Evolutionary conservation across 2,888 invertebrate genomes (phyloP).

Genomic region (Anthoptus insignis): DNA sequence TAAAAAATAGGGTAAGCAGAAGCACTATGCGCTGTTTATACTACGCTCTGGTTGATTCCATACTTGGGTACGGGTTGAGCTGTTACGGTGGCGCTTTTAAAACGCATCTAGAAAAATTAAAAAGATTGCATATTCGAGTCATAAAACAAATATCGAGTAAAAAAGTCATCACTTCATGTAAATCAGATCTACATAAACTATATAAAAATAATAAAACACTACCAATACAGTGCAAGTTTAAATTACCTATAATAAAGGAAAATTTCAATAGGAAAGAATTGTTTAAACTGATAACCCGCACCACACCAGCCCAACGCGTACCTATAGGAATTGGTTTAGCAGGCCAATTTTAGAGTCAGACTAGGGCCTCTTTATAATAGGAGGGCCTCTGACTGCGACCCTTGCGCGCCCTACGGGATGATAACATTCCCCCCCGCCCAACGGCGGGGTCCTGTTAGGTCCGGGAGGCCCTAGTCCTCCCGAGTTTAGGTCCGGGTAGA

Average conservation of each 20-base stretch:
- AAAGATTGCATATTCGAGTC: not conserved
- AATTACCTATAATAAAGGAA: constrained; percentile 4
- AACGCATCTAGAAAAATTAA: not conserved
- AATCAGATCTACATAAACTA: not conserved
- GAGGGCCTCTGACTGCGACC: too few relatives aligned
- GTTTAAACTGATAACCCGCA: not conserved
- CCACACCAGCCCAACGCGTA: not conserved
- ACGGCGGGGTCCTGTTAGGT: too few relatives aligned
- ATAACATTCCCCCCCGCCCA: too few relatives aligned
- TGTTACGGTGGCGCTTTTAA: constrained; percentile 12
- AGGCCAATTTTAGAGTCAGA: too few relatives aligned
- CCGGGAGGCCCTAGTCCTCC: too few relatives aligned
- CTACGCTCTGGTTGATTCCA: not conserved
- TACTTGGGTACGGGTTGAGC: constrained; percentile 8
- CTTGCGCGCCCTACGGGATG: too few relatives aligned
- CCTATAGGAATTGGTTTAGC: too few relatives aligned
- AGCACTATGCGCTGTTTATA: not conserved
- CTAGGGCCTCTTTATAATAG: too few relatives aligned
- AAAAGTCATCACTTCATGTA: not conserved
- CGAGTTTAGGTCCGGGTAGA: too few relatives aligned
- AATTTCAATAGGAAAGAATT: not conserved
- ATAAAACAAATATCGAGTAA: not conserved
- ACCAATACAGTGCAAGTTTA: constrained; percentile 1
- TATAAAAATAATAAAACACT: constrained; percentile 1
- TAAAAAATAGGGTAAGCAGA: constrained; percentile 1